Conservation (phyloP, 2,113 vertebrate species). For the Megaceryle maxima region DNA sequence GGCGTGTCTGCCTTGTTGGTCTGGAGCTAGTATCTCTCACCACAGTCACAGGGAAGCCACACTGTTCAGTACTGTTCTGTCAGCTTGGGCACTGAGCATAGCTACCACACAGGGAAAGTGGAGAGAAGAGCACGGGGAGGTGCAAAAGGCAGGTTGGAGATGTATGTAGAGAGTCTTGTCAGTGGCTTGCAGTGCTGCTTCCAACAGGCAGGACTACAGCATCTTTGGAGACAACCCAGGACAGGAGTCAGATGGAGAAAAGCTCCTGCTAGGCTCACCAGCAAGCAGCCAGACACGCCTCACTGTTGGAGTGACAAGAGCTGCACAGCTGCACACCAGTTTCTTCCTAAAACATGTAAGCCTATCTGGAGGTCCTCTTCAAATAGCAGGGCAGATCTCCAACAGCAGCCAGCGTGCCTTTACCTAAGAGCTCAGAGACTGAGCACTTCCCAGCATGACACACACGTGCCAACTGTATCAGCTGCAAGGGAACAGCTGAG, state of each 20-base stretch:
- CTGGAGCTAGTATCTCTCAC: neutral
- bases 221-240: neutral
- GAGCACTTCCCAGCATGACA: neutral
- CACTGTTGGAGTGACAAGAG: neutral
- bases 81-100: neutral
- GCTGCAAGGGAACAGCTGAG: neutral
- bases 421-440: neutral
- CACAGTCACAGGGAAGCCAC: fast-evolving
- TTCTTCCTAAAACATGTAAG: neutral
- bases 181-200: neutral
- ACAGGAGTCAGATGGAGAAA: neutral
- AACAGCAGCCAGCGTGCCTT: neutral
- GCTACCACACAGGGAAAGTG: neutral
- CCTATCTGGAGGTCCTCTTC: neutral
- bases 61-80: neutral
- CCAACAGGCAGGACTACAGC: neutral
- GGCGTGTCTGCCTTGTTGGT: neutral
- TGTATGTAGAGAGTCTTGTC: neutral
- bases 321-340: neutral
- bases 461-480: neutral
- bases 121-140: neutral
- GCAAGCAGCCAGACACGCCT: neutral
- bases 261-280: neutral
- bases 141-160: neutral
- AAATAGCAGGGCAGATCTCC: neutral